Conservation (phyloP, 1,140 invertebrate species). For the Augochlora pura region DNA sequence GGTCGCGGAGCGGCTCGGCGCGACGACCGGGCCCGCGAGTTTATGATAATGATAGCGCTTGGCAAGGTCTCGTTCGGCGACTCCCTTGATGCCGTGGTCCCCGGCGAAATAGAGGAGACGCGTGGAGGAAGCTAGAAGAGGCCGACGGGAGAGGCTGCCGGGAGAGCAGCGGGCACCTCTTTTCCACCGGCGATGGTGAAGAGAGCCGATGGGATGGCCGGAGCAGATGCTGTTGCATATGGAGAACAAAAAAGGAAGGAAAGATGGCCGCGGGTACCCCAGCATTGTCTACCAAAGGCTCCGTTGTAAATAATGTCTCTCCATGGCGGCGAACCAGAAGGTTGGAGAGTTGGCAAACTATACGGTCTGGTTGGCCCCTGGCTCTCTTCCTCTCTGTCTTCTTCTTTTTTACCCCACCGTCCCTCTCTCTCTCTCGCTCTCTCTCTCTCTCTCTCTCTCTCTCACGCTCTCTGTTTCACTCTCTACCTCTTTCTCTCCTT, state of each 20-base stretch:
- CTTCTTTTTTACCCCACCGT: slow-evolving; percentile 22
- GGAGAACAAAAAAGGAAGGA: slow-evolving; percentile 77
- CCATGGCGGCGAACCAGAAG: slow-evolving; percentile 70
- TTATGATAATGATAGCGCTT: slow-evolving; percentile 70
- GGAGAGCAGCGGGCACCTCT: slow-evolving; percentile 11
- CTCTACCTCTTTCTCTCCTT: slow-evolving; percentile 22
- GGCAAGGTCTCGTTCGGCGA: slow-evolving; percentile 12
- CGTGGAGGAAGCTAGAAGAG: background rate
- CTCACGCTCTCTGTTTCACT: slow-evolving; percentile 13
- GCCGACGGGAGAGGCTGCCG: background rate
- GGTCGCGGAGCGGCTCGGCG: background rate
- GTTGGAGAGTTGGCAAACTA: slow-evolving; percentile 67
- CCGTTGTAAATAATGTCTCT: slow-evolving; percentile 79
- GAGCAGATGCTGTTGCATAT: slow-evolving; percentile 77
- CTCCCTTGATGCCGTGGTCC: slow-evolving; percentile 15
- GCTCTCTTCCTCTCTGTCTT: slow-evolving; percentile 50
- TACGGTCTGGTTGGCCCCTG: slow-evolving; percentile 68
- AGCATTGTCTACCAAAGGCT: slow-evolving; percentile 76
- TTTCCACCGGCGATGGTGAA: slow-evolving; percentile 47
- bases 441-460: slow-evolving; percentile 6
- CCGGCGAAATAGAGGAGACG: slow-evolving; percentile 7
- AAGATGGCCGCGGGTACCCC: slow-evolving; percentile 73
- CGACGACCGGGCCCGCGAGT: slow-evolving; percentile 31
- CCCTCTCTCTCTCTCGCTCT: slow-evolving; percentile 20
- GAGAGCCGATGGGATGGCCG: slow-evolving; percentile 49